Evolutionary conservation across 1,140 invertebrate species (phyloP).

Genomic region (Aphis craccivora): DNA sequence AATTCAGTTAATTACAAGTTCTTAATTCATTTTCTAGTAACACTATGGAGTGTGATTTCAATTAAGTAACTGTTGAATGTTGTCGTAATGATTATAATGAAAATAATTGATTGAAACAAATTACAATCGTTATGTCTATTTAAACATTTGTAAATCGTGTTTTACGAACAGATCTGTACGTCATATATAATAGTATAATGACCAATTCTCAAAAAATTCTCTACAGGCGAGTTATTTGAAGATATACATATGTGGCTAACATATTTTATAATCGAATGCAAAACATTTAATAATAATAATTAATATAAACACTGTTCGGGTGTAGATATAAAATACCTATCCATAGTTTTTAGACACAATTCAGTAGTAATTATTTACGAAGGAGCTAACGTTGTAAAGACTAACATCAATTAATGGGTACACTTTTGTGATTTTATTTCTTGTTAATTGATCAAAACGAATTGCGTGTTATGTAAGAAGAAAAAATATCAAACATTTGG

Average conservation of each 20-base stretch:
- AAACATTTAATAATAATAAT: neutral
- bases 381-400: neutral
- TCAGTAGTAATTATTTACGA: neutral
- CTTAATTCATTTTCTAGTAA: neutral
- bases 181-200: neutral
- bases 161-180: neutral
- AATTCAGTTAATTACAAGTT: neutral
- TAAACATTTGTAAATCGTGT: neutral
- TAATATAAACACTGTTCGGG: neutral
- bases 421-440: neutral
- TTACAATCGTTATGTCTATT: neutral
- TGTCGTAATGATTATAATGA: neutral
- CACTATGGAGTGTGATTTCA: neutral
- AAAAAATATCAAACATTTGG: slow-evolving; percentile 7
- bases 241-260: neutral
- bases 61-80: neutral
- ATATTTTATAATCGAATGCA: neutral
- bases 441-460: neutral
- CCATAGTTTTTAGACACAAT: neutral
- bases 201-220: neutral
- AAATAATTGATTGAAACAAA: too few species aligned
- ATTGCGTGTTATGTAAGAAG: neutral
- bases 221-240: neutral
- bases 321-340: neutral
- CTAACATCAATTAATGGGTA: neutral